Evolutionary conservation across 2,797 vertebrate species (phyloP).

Genomic region (Anolis apletophallus): DNA sequence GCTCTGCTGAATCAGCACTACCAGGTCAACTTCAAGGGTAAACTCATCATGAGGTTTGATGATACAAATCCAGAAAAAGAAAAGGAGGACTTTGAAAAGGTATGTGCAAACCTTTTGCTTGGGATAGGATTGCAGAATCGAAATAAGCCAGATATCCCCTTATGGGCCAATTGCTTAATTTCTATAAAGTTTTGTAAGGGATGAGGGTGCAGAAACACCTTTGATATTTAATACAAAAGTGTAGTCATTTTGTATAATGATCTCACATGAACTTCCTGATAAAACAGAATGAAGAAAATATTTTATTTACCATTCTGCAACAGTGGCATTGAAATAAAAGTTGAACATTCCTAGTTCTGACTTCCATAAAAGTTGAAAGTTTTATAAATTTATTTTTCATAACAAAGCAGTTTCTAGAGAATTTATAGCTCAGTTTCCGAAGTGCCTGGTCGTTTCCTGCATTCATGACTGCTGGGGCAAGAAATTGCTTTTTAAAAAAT

Average conservation of each 20-base stretch:
- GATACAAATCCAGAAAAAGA: slow-evolving; percentile 99
- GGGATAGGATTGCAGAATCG: slow-evolving; percentile 37
- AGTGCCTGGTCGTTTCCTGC: not conserved
- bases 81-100: slow-evolving; percentile 99
- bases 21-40: slow-evolving; percentile 96
- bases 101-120: no score
- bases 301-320: not conserved
- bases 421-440: not conserved
- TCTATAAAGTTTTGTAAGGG: not conserved
- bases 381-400: not conserved
- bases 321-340: not conserved
- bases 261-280: not conserved
- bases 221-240: not conserved
- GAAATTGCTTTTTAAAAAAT: not conserved
- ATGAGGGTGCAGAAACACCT: not conserved
- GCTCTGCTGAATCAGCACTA: slow-evolving; percentile 98
- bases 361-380: not conserved
- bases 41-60: slow-evolving; percentile 99
- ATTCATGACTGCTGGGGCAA: not conserved
- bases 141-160: slow-evolving; percentile 7
- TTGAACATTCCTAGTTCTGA: not conserved
- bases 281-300: not conserved
- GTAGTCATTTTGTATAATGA: not conserved
- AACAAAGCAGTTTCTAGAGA: not conserved
- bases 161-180: not conserved